Base-by-base conservation (phyloP, 2,888 invertebrate species). In the Geophilus truncorum region DNA sequence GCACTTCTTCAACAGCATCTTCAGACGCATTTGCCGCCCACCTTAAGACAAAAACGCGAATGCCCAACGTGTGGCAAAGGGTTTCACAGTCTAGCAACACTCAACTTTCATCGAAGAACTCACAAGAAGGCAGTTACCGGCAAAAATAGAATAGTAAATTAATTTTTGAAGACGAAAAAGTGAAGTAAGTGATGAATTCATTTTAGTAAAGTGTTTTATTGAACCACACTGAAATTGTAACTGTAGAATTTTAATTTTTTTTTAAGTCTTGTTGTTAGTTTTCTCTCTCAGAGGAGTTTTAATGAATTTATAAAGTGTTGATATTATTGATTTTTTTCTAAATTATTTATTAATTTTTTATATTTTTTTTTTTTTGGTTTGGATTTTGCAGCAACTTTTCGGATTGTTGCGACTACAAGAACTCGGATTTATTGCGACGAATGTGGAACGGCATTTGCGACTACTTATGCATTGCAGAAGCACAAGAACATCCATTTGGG, bases 401-500 rank as follows among this genome's bases (percentile, higher is more conserved):
- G 15, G 3, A 40, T 7, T 3, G 2, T 7, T 57, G 15, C 23
- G 18, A 57, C n/a, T n/a, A n/a, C n/a, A n/a, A n/a, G n/a, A n/a
- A n/a, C n/a, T n/a, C 28, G 62, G 10, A 62, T 62, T 25, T 15
- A 25, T 62, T 62, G 62, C 62, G 9, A 23, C 23, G 9, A 23
- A 62, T 62, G 62, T 25, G 62, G 62, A 9, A 62, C 62, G 28
- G 6, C 25, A 1, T 62, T 62, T 25, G 15, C 62, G 7, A 62
- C 62, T 2, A 28, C 28, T 2, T 62, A 62, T 18, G 79, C 79
- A 3, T 62, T 45, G 6, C 28, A 45, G 6, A 79, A 79, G 28
- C 79, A 79, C 18, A 18, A n/a, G n/a, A 79, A 79, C 30, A 79
- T 79, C 62, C 79, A 79, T 32, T 18, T 62, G 28, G 57, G 79